Evolutionary conservation across 2,113 vertebrate genomes (phyloP), one percentile per base, ranked within the genome.

Genomic region (Cyphomyrus plagiostoma): DNA sequence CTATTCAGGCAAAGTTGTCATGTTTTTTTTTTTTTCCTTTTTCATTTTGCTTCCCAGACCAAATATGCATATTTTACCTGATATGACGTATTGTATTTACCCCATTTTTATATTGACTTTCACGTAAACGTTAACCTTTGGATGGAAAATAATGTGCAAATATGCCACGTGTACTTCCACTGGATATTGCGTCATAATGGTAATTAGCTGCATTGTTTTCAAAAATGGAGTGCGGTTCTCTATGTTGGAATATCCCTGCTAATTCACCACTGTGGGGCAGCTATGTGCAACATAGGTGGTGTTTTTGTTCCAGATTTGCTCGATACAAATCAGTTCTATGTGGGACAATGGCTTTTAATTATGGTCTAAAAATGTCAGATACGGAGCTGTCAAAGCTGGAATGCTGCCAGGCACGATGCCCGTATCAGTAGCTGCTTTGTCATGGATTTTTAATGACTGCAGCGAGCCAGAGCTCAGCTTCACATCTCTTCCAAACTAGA

Each of bases 291-390:
- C 11, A n/a, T 52, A n/a, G 48, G 21, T 5, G n/a, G 13, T 13
- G 9, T 10, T 50, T 87, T 87, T 87, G 49, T 19, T 87, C 85
- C 50, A 56, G 50, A 56, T 80, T 50, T 56, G 85, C 48, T 87
- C 15, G 46, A 13, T 39, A n/a, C 4, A 19, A 17, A 53, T 35
- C 85, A 87, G 50, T 87, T 87, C 26, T 26, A 87, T 26, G 45
- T 87, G 85, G 50, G 85, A 87, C 85, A 56, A 53, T 56, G 50
- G 26, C 50, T 52, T 87, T 87, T 87, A 87, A 87, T 87, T 53
- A 39, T 39, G 49, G 45, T 87, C 23, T 87, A 87, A 87, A 87
- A 52, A 52, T 39, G 85, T 49, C 85, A 52, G 80, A 21, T 45
- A 23, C 42, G 8, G 8, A 13, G 26, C 56, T 56, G 30, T 86